phyloP scores from a whole-genome alignment of 2,797 vertebrate genomes.

The Tenualosa thibaudeaui region DNA sequence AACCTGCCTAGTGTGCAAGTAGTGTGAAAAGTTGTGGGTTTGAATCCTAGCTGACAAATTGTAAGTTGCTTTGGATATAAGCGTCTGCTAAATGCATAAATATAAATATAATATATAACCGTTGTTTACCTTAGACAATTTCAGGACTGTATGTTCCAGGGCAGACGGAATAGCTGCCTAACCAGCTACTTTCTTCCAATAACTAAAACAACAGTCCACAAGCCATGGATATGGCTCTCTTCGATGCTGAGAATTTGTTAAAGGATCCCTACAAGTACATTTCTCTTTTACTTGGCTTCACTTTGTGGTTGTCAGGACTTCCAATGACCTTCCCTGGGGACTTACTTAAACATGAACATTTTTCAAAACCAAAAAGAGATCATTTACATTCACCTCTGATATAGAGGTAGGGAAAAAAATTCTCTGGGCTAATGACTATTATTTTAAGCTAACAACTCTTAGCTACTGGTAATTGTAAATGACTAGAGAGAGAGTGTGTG shows the following conservation, averaged over 20 bases:
- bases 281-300: slow-evolving; percentile 16
- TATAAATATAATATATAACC: too few relatives aligned
- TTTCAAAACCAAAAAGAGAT: not conserved
- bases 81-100: too few relatives aligned
- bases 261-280: slow-evolving; percentile 7
- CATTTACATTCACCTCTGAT: not conserved
- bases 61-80: too few relatives aligned
- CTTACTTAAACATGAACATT: not conserved
- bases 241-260: slow-evolving; percentile 8
- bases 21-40: too few relatives aligned
- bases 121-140: slow-evolving; percentile 23
- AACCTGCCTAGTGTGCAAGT: too few relatives aligned
- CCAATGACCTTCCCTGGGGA: slow-evolving; percentile 36
- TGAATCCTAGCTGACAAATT: too few relatives aligned
- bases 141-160: slow-evolving; percentile 40
- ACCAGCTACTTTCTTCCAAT: slow-evolving; percentile 34
- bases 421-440: not conserved
- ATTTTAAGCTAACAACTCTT: not conserved
- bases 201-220: slow-evolving; percentile 25
- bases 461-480: not conserved
- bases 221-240: slow-evolving; percentile 1
- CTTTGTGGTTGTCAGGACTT: slow-evolving; percentile 30
- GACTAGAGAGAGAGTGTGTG: too few relatives aligned
- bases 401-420: not conserved
- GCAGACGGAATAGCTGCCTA: slow-evolving; percentile 25